Percentiles rank a stretch among this genome's conserved stretches.
These are phyloP conservation scores for Lagodon rhomboides DNA, from an alignment of 2,797 vertebrate species.

Conservation along the genomic window DNA sequence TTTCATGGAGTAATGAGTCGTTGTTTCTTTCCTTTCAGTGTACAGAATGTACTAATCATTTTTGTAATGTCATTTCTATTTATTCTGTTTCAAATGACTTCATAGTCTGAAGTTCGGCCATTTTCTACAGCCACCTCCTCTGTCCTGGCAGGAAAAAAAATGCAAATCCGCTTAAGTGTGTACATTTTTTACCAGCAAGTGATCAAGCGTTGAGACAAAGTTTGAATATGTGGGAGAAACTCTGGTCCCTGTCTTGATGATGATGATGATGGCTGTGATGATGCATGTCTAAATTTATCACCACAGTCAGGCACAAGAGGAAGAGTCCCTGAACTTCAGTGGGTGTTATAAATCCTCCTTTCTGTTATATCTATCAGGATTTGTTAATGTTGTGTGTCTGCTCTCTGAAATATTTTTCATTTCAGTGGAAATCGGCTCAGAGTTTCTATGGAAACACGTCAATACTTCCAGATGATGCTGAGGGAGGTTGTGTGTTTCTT, in stretches of 20 bases:
- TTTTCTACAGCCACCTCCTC: not conserved
- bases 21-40: too few relatives aligned
- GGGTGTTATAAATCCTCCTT: not conserved
- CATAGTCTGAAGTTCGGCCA: not conserved
- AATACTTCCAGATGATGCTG: constrained; percentile 34
- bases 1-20: too few relatives aligned
- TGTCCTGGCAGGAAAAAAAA: constrained; percentile 3
- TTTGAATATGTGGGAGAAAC: not conserved
- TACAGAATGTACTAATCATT: too few relatives aligned
- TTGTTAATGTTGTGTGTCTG: constrained; percentile 2
- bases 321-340: constrained; percentile 19
- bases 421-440: constrained; percentile 27
- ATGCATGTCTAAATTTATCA: not conserved
- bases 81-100: not conserved
- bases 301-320: not conserved
- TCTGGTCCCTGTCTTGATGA: not conserved
- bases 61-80: not conserved
- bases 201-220: not conserved
- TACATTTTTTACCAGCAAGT: not conserved
- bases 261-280: not conserved
- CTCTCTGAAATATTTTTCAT: constrained; percentile 55
- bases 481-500: constrained; percentile 40
- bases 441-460: constrained; percentile 70
- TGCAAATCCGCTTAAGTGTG: not conserved
- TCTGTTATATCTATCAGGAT: constrained; percentile 19